Percentiles rank a stretch among this genome's conserved stretches.
Conservation (phyloP, 1,140 invertebrate genomes). For the Mactra quadrangularis region DNA sequence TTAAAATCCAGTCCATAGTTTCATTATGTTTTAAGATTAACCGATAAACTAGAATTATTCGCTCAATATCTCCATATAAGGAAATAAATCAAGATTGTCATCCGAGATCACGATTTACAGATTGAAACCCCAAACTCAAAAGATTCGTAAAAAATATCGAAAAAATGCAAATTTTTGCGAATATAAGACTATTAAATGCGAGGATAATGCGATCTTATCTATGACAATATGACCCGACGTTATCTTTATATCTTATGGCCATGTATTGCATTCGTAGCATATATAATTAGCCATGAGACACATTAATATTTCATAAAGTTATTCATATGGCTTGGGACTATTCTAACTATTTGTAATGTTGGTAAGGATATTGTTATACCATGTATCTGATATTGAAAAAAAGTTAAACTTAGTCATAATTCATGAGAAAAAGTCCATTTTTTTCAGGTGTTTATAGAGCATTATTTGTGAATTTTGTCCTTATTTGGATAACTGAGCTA, state of each 20-base stretch:
- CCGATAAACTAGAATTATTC: constrained; percentile 37
- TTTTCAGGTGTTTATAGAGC: too few species aligned
- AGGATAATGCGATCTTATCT: constrained; percentile 47
- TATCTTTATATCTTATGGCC: constrained; percentile 26
- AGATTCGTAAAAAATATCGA: constrained; percentile 36
- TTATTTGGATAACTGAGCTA: too few species aligned
- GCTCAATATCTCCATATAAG: neutral
- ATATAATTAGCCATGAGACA: constrained; percentile 16
- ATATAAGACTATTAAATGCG: constrained; percentile 36
- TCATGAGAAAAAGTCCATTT: too few species aligned
- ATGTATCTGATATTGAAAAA: too few species aligned
- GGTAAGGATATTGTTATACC: too few species aligned
- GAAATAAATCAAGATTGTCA: constrained; percentile 38
- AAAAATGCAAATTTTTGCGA: constrained; percentile 32
- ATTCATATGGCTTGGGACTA: too few species aligned
- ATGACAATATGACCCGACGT: neutral
- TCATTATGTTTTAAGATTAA: constrained; percentile 47
- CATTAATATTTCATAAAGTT: too few species aligned
- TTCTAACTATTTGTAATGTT: too few species aligned
- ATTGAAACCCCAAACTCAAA: neutral
- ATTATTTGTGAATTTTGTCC: too few species aligned
- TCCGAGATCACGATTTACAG: neutral
- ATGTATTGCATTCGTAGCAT: constrained; percentile 33
- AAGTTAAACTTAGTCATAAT: too few species aligned
- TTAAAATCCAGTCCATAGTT: constrained; percentile 47